Evolutionary conservation across 1,140 invertebrate genomes (phyloP), one percentile per base, ranked within the genome.

Genomic region (Leptinotarsa undecemlineata): DNA sequence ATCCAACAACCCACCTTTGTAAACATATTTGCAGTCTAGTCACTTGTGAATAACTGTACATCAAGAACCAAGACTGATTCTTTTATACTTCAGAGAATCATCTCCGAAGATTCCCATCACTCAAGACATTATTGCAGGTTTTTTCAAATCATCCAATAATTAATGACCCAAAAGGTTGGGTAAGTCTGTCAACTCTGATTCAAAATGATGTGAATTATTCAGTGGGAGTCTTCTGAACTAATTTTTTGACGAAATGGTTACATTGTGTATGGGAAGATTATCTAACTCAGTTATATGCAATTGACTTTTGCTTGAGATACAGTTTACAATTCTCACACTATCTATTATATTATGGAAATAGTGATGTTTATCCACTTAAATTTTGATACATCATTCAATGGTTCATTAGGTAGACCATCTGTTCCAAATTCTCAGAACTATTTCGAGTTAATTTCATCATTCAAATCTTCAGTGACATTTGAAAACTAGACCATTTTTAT

Each of bases 211-310:
- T 5, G 51, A 57, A 57, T 14, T 57, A 19, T 57, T 57, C 51
- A 57, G 0, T 19, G 17, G 15, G 51, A 15, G 51, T 5, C 51
- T n/a, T 15, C n/a, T 57, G 15, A 5, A 57, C 51, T n/a, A 57
- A 57, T 57, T 57, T 19, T 57, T 57, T 19, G 51, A 57, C 14
- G 51, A 19, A 57, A 57, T 57, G 4, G 3, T 57, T 57, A 57
- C 51, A 17, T 57, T 57, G 51, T 57, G 51, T 57, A n/a, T 57
- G 51, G 8, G 51, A 57, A 57, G 51, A 57, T 57, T 57, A 57
- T 15, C 51, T 5, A 57, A 57, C 51, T 57, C 3, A 8, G 3
- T 15, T 5, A 57, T 14, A n/a, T 57, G 33, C 6, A 42, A 42
- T 42, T 42, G 33, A 42, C 33, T 42, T 42, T 42, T 2, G 33